Evolutionary conservation across 2,888 invertebrate species (phyloP), one percentile per base, ranked within the genome.

Genomic region (Drosophila macrospina): DNA sequence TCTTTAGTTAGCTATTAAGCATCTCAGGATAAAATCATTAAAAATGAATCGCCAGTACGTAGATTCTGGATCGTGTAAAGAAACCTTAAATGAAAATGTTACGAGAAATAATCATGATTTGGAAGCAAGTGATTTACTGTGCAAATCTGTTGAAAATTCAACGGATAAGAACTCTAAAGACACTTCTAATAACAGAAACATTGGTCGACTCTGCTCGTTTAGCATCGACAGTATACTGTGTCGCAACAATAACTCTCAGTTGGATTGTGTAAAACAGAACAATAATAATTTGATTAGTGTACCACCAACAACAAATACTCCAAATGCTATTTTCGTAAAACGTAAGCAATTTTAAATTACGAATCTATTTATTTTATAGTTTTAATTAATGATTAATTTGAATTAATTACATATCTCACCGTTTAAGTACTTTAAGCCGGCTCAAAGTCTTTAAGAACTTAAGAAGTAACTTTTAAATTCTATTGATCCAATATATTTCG

Each of bases 151-250:
- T 26, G 16, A 30, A 39, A 50, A 30, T 16, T 10, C 26, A 11
- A 11, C 11, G 1, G 16, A 54, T 37, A 26, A 10, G 1, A 15
- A 8, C 1, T n/a, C 24, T 7, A 47, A 68, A 26, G 75, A 37
- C 0, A 37, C 13, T 20, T 4, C 26, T 1, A 50, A 52, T 15
- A 54, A 13, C 4, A 39, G 20, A 16, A 51, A 45, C 11, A n/a
- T 39, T 10, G 24, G 20, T 7, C 42, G 36, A 13, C 28, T 37
- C 15, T 42, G 45, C 10, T 52, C 72, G 11, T 72, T 72, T 56
- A 72, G 72, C 63, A 72, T 72, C 48, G 72, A 72, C 1, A 72
- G 76, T 36, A 72, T 72, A 10, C 44, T 76, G 52, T 76, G 52
- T 10, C 37, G 13, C 11, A 57, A 75, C n/a, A 62, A 71, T 6